These are phyloP conservation scores for Volucella inflata DNA, from an alignment of 2,888 invertebrate genomes.

Conservation along the genomic window DNA sequence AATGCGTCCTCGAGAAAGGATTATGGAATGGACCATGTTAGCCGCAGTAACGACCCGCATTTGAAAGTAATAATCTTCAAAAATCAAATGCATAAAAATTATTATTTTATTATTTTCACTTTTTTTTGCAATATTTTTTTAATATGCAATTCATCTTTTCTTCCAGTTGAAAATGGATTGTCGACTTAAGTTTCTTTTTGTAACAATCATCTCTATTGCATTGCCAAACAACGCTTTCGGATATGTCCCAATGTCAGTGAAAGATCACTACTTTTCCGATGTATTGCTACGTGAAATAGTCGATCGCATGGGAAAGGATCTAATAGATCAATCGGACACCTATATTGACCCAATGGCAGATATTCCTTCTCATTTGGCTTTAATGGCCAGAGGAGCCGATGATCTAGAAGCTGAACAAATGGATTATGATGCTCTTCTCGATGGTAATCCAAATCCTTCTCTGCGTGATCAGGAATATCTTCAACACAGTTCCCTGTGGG, in stretches of 20 bases:
- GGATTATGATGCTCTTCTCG: conserved; percentile 90
- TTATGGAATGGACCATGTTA: too few relatives aligned
- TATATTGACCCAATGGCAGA: conserved; percentile 82
- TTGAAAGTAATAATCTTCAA: too few relatives aligned
- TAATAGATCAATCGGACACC: conserved; percentile 86
- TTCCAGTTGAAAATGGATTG: conserved; percentile 56
- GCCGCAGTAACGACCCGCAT: too few relatives aligned
- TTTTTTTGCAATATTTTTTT: not conserved
- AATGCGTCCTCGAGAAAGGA: too few relatives aligned
- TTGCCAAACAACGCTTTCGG: conserved; percentile 47
- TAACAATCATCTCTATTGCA: conserved; percentile 44
- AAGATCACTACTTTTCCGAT: conserved; percentile 89
- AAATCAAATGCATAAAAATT: too few relatives aligned
- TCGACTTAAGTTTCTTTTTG: conserved; percentile 24
- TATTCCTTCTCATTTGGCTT: conserved; percentile 81
- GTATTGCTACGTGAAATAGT: conserved; percentile 90
- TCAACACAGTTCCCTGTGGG: conserved; percentile 91
- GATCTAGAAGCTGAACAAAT: conserved; percentile 86
- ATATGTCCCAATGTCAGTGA: conserved; percentile 71
- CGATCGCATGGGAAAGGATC: conserved; percentile 90
- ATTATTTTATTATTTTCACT: too few relatives aligned
- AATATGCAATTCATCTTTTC: not conserved
- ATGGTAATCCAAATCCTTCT: conserved; percentile 89
- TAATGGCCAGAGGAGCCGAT: conserved; percentile 85
- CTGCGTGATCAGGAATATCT: conserved; percentile 94